phyloP scores from a whole-genome alignment of 2,888 invertebrate species.

The Agrochola macilenta region DNA sequence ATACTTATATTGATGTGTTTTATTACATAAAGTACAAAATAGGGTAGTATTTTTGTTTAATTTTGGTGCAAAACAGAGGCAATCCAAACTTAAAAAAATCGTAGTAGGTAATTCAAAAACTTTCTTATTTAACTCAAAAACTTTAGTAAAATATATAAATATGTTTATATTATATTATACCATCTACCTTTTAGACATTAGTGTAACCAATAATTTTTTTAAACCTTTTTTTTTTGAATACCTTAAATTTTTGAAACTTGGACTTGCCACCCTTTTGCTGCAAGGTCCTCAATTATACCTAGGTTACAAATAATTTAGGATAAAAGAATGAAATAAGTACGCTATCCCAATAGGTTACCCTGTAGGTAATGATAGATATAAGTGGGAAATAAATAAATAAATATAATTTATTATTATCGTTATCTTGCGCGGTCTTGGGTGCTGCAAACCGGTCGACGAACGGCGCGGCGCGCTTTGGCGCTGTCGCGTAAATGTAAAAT shows the following conservation, averaged over 20 bases:
- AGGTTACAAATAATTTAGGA: no score
- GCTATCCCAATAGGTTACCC: no score
- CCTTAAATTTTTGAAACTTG: neutral
- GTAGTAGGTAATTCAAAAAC: neutral
- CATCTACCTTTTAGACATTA: neutral
- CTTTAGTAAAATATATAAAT: neutral
- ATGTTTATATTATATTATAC: neutral
- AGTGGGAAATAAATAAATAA: no score
- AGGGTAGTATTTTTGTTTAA: conserved; percentile 1
- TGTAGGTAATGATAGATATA: no score
- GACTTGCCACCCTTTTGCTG: neutral
- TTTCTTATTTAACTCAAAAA: neutral
- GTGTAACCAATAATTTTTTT: neutral
- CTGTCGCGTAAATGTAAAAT: no score
- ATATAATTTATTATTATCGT: no score
- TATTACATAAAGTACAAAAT: neutral
- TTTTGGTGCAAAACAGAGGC: conserved; percentile 11
- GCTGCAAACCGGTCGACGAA: no score
- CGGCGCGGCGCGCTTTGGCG: no score
- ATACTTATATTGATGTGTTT: neutral
- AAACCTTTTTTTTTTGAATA: neutral
- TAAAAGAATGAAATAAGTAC: no score
- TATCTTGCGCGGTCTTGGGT: no score
- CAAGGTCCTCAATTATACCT: neutral
- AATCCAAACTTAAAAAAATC: conserved; percentile 19